Evolutionary conservation across 2,888 invertebrate species (phyloP).

Genomic region (Agonopterix arenella): DNA sequence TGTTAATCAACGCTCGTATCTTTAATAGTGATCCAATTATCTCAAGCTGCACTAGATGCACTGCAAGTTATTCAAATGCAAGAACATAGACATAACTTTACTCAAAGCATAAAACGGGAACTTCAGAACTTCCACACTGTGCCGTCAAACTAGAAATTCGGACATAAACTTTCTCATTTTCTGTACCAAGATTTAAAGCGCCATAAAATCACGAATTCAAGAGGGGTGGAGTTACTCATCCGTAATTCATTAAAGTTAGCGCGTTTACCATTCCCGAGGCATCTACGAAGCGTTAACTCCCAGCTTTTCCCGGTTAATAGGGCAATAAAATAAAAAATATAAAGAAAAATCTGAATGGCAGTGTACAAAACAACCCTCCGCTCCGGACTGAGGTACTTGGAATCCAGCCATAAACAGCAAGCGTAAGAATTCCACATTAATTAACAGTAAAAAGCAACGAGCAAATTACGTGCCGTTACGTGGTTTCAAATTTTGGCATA

Average conservation of each 20-base stretch:
- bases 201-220: slow-evolving; percentile 62
- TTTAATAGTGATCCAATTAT: too few species aligned
- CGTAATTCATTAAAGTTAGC: slow-evolving; percentile 71
- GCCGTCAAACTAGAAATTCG: slow-evolving; percentile 31
- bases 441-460: slow-evolving; percentile 35
- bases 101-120: slow-evolving; percentile 1
- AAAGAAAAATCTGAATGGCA: slow-evolving; percentile 33
- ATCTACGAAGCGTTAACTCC: slow-evolving; percentile 49
- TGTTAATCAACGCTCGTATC: too few species aligned
- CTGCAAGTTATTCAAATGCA: neutral
- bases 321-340: slow-evolving; percentile 59
- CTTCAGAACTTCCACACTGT: slow-evolving; percentile 5
- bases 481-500: slow-evolving; percentile 20
- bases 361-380: slow-evolving; percentile 26
- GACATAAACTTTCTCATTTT: slow-evolving; percentile 53
- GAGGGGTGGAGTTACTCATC: slow-evolving; percentile 57
- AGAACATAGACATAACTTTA: slow-evolving; percentile 1
- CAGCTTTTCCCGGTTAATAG: slow-evolving; percentile 52
- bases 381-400: slow-evolving; percentile 6
- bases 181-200: slow-evolving; percentile 52
- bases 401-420: slow-evolving; percentile 24
- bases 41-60: neutral
- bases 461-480: slow-evolving; percentile 24
- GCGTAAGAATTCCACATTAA: slow-evolving; percentile 38
- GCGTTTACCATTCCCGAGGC: slow-evolving; percentile 56